These are phyloP conservation scores for Drosophila azteca DNA, from an alignment of 1,140 invertebrate species.

Conservation along the genomic window DNA sequence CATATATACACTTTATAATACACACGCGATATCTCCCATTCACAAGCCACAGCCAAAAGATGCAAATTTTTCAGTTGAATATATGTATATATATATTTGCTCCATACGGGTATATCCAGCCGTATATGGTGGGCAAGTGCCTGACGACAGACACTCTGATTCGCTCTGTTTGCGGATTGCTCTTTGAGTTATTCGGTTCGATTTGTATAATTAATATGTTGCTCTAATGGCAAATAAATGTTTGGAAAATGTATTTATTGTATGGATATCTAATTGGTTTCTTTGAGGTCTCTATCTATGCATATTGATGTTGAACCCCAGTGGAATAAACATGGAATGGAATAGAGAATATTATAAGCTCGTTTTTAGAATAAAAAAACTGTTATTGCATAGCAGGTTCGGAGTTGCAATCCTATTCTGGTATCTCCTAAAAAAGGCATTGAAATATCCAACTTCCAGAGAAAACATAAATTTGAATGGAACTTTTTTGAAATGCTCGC, in stretches of 20 bases:
- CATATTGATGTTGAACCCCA: too few species aligned
- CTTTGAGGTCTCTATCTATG: neutral
- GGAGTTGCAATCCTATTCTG: too few species aligned
- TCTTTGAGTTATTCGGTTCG: slow-evolving; percentile 5
- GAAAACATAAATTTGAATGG: too few species aligned
- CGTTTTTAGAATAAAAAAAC: too few species aligned
- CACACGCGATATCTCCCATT: slow-evolving; percentile 28
- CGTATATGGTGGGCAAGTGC: neutral
- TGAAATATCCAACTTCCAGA: too few species aligned
- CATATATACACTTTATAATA: slow-evolving; percentile 19
- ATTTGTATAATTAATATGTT: slow-evolving; percentile 30
- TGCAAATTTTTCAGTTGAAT: slow-evolving; percentile 28
- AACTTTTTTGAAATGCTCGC: too few species aligned
- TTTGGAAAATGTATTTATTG: slow-evolving; percentile 25
- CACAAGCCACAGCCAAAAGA: slow-evolving; percentile 24
- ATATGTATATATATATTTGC: neutral
- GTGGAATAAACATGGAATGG: too few species aligned
- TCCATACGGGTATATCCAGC: neutral
- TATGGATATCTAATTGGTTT: slow-evolving; percentile 5
- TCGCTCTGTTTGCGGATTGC: neutral
- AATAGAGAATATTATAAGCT: too few species aligned
- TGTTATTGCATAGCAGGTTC: too few species aligned
- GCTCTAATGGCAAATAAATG: slow-evolving; percentile 36
- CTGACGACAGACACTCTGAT: slow-evolving; percentile 2
- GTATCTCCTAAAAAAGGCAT: too few species aligned